These are phyloP conservation scores for Myiagra hebetior DNA, from an alignment of 2,113 vertebrate species.

Conservation along the genomic window DNA sequence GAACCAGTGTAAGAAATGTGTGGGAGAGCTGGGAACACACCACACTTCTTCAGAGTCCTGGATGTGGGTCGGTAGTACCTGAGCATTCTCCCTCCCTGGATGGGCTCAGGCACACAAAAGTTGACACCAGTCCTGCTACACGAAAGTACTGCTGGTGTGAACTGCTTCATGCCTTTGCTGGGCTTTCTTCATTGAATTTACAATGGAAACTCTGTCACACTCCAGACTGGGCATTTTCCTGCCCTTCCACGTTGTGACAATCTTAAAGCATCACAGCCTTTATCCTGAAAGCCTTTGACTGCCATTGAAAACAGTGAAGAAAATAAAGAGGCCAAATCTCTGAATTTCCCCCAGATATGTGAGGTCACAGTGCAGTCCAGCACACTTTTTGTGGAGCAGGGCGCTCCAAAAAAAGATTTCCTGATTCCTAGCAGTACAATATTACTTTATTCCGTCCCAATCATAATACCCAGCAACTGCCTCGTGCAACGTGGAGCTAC, in stretches of 20 bases:
- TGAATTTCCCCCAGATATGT: background rate
- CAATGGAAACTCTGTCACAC: background rate
- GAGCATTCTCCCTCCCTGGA: background rate
- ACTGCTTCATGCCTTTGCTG: background rate
- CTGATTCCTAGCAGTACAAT: background rate
- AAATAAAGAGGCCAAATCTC: background rate
- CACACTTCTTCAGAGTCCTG: fast-evolving
- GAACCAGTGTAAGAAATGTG: background rate
- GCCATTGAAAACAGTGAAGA: background rate
- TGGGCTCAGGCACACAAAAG: background rate
- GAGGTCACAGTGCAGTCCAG: background rate
- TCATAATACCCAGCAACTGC: background rate
- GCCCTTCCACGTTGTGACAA: background rate
- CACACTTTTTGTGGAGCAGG: background rate
- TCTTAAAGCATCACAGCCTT: background rate
- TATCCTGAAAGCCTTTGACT: background rate
- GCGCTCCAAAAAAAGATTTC: background rate
- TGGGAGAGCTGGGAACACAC: background rate
- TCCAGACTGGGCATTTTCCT: background rate
- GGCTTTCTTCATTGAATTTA: background rate
- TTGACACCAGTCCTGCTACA: background rate
- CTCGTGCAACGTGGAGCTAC: fast-evolving
- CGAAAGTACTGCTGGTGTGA: background rate
- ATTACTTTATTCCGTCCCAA: background rate
- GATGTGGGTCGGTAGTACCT: fast-evolving